Percentiles rank a stretch among this genome's conserved stretches.
Conservation (phyloP, 2,888 invertebrate genomes). For the Pammene fasciana region DNA sequence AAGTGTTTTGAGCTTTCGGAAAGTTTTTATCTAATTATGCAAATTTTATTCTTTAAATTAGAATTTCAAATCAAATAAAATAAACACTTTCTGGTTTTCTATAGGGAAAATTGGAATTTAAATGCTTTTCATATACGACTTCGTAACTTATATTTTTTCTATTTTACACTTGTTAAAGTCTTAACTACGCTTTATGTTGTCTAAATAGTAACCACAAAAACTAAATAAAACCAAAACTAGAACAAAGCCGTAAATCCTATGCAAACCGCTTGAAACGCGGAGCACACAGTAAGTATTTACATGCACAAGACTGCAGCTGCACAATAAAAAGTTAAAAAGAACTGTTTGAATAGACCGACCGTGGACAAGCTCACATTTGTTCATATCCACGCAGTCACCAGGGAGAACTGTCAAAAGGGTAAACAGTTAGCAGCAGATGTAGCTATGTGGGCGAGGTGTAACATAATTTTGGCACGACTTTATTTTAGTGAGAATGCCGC, state of each 20-base stretch:
- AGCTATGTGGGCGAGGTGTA: too few relatives aligned
- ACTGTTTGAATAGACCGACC: not conserved
- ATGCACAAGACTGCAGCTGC: constrained; percentile 6
- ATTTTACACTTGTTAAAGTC: not conserved
- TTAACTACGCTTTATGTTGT: not conserved
- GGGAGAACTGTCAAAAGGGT: not conserved
- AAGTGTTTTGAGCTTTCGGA: not conserved
- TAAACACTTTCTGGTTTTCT: not conserved
- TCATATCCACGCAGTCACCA: not conserved
- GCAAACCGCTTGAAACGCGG: constrained; percentile 24
- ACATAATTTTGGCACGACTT: too few relatives aligned
- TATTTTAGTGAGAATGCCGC: too few relatives aligned
- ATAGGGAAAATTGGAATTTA: not conserved
- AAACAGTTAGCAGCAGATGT: too few relatives aligned
- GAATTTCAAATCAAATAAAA: constrained; percentile 9
- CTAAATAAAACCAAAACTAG: constrained; percentile 6
- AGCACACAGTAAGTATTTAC: constrained; percentile 15
- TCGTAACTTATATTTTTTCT: too few relatives aligned
- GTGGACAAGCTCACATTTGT: constrained; percentile 1
- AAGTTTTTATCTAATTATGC: constrained; percentile 9
- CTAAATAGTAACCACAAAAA: not conserved
- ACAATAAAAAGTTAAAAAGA: constrained; percentile 7
- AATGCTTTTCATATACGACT: not conserved
- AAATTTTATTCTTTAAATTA: constrained; percentile 3
- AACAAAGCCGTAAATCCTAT: constrained; percentile 15